phyloP scores from a whole-genome alignment of 1,140 invertebrate species.

The Semibalanus balanoides region DNA sequence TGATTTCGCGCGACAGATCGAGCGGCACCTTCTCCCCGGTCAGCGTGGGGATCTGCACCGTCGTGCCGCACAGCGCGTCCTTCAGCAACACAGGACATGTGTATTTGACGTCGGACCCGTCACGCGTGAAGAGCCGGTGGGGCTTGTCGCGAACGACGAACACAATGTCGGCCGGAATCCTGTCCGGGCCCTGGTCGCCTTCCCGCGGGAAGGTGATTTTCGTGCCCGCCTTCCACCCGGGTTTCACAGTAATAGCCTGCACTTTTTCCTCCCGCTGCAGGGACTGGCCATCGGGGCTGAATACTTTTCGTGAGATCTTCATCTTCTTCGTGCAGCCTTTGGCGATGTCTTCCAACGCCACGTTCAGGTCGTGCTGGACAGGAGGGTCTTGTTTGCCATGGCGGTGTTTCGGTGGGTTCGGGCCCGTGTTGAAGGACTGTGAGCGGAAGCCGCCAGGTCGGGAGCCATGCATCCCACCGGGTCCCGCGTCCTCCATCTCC shows the following conservation, averaged over 20 bases:
- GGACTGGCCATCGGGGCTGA: constrained; percentile 62
- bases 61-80: constrained; percentile 78
- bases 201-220: constrained; percentile 98
- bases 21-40: constrained; percentile 68
- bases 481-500: constrained; percentile 42
- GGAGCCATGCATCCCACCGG: constrained; percentile 29
- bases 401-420: constrained; percentile 49
- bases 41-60: constrained; percentile 83
- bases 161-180: constrained; percentile 96
- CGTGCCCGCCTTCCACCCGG: constrained; percentile 97
- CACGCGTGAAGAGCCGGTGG: constrained; percentile 82
- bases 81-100: constrained; percentile 78
- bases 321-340: constrained; percentile 96
- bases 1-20: constrained; percentile 66
- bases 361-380: constrained; percentile 92
- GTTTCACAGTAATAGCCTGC: constrained; percentile 93
- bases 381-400: constrained; percentile 70
- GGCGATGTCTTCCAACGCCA: constrained; percentile 78
- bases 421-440: constrained; percentile 72
- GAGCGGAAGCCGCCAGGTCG: constrained; percentile 55
- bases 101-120: constrained; percentile 87
- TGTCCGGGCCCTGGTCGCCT: constrained; percentile 88
- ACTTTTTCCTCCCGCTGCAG: constrained; percentile 91
- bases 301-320: constrained; percentile 93
- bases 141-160: constrained; percentile 98